phyloP scores from a whole-genome alignment of 2,888 invertebrate species.

The Latrodectus hesperus region DNA sequence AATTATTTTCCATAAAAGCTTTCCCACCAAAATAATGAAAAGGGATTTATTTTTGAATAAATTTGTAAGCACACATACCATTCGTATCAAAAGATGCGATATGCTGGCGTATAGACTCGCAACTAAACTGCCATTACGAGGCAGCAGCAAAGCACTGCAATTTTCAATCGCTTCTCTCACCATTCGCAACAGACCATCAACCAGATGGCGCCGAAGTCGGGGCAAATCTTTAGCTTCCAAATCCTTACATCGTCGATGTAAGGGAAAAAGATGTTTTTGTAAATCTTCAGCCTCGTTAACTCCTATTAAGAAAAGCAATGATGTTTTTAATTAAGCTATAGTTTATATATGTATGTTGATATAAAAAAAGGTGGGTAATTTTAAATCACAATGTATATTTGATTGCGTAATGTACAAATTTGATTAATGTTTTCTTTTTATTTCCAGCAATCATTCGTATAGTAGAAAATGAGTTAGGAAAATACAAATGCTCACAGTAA shows the following conservation, averaged over 20 bases:
- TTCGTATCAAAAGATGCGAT: constrained; percentile 47
- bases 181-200: constrained; percentile 50
- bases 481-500: too few relatives aligned
- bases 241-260: constrained; percentile 52
- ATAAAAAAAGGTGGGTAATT: too few relatives aligned
- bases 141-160: constrained; percentile 15
- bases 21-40: too few relatives aligned
- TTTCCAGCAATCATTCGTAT: too few relatives aligned
- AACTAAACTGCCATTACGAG: constrained; percentile 27
- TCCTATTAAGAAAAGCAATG: constrained; percentile 5
- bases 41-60: too few relatives aligned
- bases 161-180: constrained; percentile 45
- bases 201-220: constrained; percentile 39
- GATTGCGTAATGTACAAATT: too few relatives aligned
- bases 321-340: too few relatives aligned
- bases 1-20: too few relatives aligned
- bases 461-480: too few relatives aligned
- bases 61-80: constrained; percentile 20
- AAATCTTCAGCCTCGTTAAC: constrained; percentile 52
- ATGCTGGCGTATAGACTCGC: constrained; percentile 40
- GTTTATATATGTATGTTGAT: too few relatives aligned
- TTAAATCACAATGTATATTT: too few relatives aligned
- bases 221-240: constrained; percentile 59
- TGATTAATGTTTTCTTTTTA: too few relatives aligned
- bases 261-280: constrained; percentile 39